phyloP scores from a whole-genome alignment of 2,888 invertebrate genomes.

The Drosophila flavopinicola region DNA sequence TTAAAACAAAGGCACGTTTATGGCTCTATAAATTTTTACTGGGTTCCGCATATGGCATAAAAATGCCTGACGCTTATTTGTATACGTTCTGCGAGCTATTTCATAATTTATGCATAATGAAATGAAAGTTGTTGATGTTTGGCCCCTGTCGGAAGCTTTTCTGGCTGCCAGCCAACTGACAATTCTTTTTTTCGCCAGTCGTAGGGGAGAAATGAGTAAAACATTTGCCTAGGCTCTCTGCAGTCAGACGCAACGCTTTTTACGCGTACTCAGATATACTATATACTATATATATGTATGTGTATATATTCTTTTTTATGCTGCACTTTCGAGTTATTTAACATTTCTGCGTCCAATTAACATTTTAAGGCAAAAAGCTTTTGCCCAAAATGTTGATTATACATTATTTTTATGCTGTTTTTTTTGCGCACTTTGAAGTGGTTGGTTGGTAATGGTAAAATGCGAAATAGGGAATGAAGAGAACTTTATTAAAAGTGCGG shows the following conservation, averaged over 20 bases:
- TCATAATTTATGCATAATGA: conserved; percentile 67
- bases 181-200: conserved; percentile 25
- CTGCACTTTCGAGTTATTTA: conserved; percentile 54
- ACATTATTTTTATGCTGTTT: conserved; percentile 47
- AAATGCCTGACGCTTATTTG: conserved; percentile 48
- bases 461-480: neutral
- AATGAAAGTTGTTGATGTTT: conserved; percentile 46
- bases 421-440: conserved; percentile 18
- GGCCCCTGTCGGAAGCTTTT: conserved; percentile 28
- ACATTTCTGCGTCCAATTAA: conserved; percentile 72
- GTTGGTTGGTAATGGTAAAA: neutral
- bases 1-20: conserved; percentile 49
- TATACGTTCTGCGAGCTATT: conserved; percentile 53
- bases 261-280: conserved; percentile 18
- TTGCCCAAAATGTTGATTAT: conserved; percentile 51
- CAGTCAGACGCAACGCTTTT: conserved; percentile 18
- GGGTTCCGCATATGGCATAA: conserved; percentile 9
- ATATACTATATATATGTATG: no score
- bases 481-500: neutral
- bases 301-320: conserved; percentile 21
- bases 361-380: conserved; percentile 62
- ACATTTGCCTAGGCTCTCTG: conserved; percentile 22
- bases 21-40: conserved; percentile 40
- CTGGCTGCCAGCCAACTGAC: conserved; percentile 48
- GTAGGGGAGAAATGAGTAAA: conserved; percentile 2